Evolutionary conservation across 1,140 invertebrate species (phyloP), one percentile per base, ranked within the genome.

Genomic region (Chrysoperla carnea): DNA sequence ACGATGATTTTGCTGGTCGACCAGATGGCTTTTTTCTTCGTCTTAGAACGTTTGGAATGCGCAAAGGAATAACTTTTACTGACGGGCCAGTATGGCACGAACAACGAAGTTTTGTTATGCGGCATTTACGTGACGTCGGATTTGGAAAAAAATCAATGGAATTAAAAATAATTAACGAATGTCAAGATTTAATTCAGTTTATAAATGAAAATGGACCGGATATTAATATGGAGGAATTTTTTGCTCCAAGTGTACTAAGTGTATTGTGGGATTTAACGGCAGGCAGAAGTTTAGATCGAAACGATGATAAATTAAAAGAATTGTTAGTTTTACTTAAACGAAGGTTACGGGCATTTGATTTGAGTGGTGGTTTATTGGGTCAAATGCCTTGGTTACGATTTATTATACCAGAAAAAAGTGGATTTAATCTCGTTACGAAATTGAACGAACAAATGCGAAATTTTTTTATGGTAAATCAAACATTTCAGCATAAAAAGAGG

Each of bases 21-120:
- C 84, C 83, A 0, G 69, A 81, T 56, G 77, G 69, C 43, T 81
- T 80, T 50, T 84, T 85, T 48, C 62, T 76, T 29, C 63, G 70
- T 31, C 55, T 84, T 7, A 59, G 81, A 36, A 78, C 77, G 33
- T 69, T 85, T 57, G 81, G 81, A 15, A 70, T 72, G 33, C 62
- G 63, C 49, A 69, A 68, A 66, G 76, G 82, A 23, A 78, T 86
- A 14, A 83, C 83, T 1, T 82, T 77, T 57, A 75, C 75, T 1
- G 82, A 88, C 44, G 84, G 84, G 0, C 51, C 67, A 7, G 52
- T 77, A 6, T 90, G 86, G 85, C 68, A 64, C 38, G 75, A 80
- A 48, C 78, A 89, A 47, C 67, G 84, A 35, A 62, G 64, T 39
- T 89, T 88, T 60, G 70, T 77, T 4, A 55, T 86, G 36, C 72